Evolutionary conservation across 2,113 vertebrate genomes (phyloP), one percentile per base, ranked within the genome.

Genomic region (Apteryx mantelli): DNA sequence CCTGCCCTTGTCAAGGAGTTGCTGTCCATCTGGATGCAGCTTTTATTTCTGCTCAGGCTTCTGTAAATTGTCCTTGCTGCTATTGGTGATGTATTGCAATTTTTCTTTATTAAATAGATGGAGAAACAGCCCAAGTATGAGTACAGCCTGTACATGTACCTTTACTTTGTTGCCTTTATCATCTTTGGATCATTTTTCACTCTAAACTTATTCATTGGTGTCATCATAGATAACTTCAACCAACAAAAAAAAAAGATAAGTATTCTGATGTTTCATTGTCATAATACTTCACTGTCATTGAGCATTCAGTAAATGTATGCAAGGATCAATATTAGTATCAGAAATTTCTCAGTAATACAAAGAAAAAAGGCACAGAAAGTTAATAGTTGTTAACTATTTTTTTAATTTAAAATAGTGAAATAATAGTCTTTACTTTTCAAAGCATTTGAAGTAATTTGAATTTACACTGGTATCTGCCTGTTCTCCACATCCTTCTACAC

Each of bases 211-310:
- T 99, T 99, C 93, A 99, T 99, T 98, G 99, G 99, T 91, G 99
- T 99, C 92, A 99, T 99, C 95, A 99, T 99, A 91, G 99, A 99
- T 98, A 99, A 99, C 96, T 99, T 99, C 98, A 99, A 99, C 95
- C 99, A 99, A 97, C 99, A 99, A 94, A 99, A 99, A 98, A 99
- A 99, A 98, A 99, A 99, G 99, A 99, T 99, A 99, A 99, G 99
- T 99, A 98, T 98, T 90, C 71, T 91, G 78, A 25, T 74, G 65
- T 91, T 96, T 84, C 63, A 26, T 86, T 81, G 92, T 90, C 82
- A 73, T 5, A 58, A 4, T 46, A 44, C 5, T 63, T 81, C 10
- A 40, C 73, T 84, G 20, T 85, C 74, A 14, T 1, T 88, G 40
- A 87, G 7, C 56, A 17, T 81, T 92, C 50, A 56, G 30, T 10